phyloP scores from a whole-genome alignment of 1,140 invertebrate species.

The Schmidtea mediterranea region DNA sequence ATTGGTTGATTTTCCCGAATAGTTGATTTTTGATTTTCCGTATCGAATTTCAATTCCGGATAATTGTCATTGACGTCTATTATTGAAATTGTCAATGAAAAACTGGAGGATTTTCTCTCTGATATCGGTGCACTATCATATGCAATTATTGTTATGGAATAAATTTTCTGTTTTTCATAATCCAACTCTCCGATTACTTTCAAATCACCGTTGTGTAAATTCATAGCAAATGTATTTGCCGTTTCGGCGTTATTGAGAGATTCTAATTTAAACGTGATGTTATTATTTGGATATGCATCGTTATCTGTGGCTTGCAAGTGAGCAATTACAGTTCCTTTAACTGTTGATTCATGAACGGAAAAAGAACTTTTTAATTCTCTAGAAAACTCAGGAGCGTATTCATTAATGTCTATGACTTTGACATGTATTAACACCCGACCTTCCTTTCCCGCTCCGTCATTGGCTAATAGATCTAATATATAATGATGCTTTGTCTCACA shows the following conservation, averaged over 20 bases:
- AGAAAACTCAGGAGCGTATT: neutral
- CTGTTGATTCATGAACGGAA: neutral
- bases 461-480: neutral
- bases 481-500: neutral
- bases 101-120: neutral
- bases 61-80: constrained; percentile 1
- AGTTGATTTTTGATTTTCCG: neutral
- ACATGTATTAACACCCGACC: neutral
- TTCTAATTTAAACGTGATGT: neutral
- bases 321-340: neutral
- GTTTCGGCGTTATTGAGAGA: neutral
- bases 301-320: neutral
- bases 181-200: neutral
- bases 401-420: neutral
- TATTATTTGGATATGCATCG: neutral
- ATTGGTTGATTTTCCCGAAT: neutral
- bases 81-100: neutral
- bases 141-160: neutral
- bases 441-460: neutral
- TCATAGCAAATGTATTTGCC: neutral
- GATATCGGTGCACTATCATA: neutral
- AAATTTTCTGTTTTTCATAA: neutral
- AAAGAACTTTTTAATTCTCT: too few relatives aligned
- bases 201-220: neutral
- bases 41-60: neutral